Percentiles rank a stretch among this genome's conserved stretches.
phyloP scores from a whole-genome alignment of 2,888 invertebrate species.

The Sinelater perroti region DNA sequence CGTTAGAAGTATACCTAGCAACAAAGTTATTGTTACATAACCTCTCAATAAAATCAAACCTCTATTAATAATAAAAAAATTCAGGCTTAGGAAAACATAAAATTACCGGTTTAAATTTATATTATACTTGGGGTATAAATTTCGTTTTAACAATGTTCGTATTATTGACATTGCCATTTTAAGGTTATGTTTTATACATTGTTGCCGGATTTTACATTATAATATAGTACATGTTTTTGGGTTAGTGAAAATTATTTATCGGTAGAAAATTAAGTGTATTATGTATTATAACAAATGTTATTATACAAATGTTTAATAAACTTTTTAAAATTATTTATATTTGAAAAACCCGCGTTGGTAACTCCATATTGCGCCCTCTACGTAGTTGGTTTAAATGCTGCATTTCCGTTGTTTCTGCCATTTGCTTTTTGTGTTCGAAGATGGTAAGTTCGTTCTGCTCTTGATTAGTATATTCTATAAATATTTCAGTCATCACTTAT shows the following conservation, averaged over 20 bases:
- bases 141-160: background rate
- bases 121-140: background rate
- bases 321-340: background rate
- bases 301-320: no score
- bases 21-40: conserved; percentile 10
- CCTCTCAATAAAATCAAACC: no score
- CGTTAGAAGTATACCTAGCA: no score
- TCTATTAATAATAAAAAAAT: no score
- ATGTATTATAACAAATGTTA: no score
- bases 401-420: conserved; percentile 22
- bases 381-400: background rate
- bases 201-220: no score
- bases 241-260: no score
- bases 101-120: background rate
- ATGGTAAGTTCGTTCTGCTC: conserved; percentile 28
- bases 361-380: background rate
- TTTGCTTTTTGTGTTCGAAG: conserved; percentile 23
- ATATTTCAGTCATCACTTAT: conserved; percentile 1
- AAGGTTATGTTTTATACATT: no score
- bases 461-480: conserved; percentile 18
- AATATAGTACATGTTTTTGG: no score
- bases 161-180: conserved; percentile 2
- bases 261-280: no score
- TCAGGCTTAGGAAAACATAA: no score
- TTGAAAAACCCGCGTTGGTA: conserved; percentile 5